These are phyloP conservation scores for Mobula birostris DNA, from an alignment of 2,113 vertebrate genomes.

Conservation along the genomic window DNA sequence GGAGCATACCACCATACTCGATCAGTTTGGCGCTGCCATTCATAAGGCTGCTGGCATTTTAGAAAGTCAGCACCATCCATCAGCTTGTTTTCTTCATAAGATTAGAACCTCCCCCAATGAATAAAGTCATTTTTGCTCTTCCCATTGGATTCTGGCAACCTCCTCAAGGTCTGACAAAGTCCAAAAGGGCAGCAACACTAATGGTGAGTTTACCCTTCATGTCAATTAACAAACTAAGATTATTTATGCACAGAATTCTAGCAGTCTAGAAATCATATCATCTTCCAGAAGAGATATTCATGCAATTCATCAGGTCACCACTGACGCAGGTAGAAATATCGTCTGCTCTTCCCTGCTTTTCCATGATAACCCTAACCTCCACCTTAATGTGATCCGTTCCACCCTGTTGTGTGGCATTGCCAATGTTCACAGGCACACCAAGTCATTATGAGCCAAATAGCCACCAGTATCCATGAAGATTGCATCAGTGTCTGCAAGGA, in stretches of 20 bases:
- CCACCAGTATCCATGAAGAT: neutral
- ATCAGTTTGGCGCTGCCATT: conserved; percentile 29
- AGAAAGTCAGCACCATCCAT: neutral
- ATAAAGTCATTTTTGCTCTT: neutral
- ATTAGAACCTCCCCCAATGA: conserved; percentile 10
- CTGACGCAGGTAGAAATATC: neutral
- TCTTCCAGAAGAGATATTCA: neutral
- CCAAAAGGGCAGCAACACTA: neutral
- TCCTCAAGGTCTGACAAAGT: neutral
- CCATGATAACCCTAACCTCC: neutral
- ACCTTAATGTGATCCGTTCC: neutral
- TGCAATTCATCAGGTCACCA: neutral
- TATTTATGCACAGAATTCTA: neutral
- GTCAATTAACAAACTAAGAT: neutral
- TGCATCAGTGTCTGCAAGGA: neutral
- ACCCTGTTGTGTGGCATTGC: neutral
- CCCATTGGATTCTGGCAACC: conserved; percentile 3
- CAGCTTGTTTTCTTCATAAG: conserved; percentile 1
- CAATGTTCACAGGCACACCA: neutral
- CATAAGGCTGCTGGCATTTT: conserved; percentile 27
- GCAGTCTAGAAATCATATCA: neutral
- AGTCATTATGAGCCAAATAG: neutral
- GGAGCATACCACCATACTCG: conserved; percentile 20
- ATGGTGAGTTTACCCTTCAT: neutral
- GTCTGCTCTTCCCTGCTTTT: neutral